Conservation (phyloP, 2,797 vertebrate genomes). For the Sternotherus odoratus region DNA sequence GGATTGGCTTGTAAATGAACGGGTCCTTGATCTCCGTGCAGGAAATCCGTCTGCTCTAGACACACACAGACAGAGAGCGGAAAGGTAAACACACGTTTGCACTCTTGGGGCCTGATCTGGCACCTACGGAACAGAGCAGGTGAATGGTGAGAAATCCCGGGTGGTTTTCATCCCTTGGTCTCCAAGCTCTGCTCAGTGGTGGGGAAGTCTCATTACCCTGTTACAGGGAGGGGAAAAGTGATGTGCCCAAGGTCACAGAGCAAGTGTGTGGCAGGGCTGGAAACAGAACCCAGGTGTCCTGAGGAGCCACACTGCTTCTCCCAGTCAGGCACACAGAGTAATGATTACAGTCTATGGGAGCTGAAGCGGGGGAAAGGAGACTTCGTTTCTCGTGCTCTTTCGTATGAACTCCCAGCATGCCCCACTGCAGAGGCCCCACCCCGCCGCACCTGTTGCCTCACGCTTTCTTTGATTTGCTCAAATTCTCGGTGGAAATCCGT, state of each 20-base stretch:
- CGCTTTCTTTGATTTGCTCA: conserved; percentile 80
- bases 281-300: background rate
- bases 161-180: background rate
- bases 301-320: background rate
- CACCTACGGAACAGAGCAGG: background rate
- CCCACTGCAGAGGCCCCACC: background rate
- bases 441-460: conserved; percentile 83
- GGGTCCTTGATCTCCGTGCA: conserved; percentile 85
- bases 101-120: background rate
- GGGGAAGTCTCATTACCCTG: background rate
- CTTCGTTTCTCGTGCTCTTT: background rate
- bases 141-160: background rate
- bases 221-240: background rate
- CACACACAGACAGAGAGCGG: background rate
- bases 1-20: conserved; percentile 86
- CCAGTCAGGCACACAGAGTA: background rate
- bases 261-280: background rate
- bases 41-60: conserved; percentile 76
- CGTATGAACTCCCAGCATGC: fast-evolving
- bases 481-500: conserved; percentile 84
- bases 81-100: fast-evolving
- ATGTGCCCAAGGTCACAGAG: background rate
- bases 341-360: background rate
- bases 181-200: no score
- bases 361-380: background rate